phyloP scores from a whole-genome alignment of 2,113 vertebrate species.

The Eidolon helvum region DNA sequence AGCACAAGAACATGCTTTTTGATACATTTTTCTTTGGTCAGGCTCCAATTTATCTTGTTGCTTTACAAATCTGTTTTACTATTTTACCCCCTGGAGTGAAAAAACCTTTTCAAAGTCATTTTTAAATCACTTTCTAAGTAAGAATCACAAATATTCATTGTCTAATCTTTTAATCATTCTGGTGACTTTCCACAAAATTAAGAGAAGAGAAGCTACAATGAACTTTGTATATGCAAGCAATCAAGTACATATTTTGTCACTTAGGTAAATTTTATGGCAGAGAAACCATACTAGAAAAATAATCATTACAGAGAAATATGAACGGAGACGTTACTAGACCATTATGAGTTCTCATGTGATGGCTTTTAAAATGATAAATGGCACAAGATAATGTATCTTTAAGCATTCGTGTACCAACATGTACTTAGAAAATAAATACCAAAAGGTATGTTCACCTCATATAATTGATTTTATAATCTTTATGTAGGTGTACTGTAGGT shows the following conservation, averaged over 20 bases:
- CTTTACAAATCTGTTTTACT: background rate
- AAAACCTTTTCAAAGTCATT: background rate
- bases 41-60: background rate
- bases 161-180: background rate
- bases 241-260: background rate
- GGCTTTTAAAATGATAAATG: constrained; percentile 28
- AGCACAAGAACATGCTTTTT: background rate
- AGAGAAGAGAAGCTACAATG: background rate
- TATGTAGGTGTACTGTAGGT: background rate
- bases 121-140: background rate
- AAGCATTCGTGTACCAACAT: background rate
- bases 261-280: background rate
- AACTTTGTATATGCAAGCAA: background rate
- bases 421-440: background rate
- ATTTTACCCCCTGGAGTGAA: background rate
- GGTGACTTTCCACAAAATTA: background rate
- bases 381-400: background rate
- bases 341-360: background rate
- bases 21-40: background rate
- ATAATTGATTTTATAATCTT: background rate
- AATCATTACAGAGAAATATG: background rate
- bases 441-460: background rate
- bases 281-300: background rate
- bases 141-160: background rate
- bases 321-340: constrained; percentile 5